Percentiles rank a stretch among this genome's conserved stretches.
Conservation (phyloP, 2,888 invertebrate genomes). For the Caenorhabditis wallacei region DNA sequence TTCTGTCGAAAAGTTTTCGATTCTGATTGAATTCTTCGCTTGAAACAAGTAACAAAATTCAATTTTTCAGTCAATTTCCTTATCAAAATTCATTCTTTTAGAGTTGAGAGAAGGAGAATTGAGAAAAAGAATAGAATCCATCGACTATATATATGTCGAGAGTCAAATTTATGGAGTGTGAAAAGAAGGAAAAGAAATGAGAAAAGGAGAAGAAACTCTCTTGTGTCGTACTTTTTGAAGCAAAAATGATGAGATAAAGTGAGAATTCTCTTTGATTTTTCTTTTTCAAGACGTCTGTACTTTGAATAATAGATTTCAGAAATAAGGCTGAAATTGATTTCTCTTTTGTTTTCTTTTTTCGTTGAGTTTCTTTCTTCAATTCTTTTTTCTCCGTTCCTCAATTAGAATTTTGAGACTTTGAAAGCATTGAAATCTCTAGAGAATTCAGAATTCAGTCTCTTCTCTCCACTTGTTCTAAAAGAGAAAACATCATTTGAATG, state of each 20-base stretch:
- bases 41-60: conserved; percentile 23
- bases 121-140: conserved; percentile 15
- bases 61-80: background rate
- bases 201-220: conserved; percentile 20
- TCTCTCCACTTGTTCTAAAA: conserved; percentile 5
- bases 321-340: conserved; percentile 1
- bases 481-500: conserved; percentile 22
- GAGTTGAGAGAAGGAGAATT: background rate
- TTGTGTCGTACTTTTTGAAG: conserved; percentile 18
- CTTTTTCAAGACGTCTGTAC: background rate
- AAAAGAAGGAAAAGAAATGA: conserved; percentile 4
- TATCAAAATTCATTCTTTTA: conserved; percentile 6
- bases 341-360: background rate
- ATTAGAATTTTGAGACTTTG: conserved; percentile 55
- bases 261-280: conserved; percentile 7
- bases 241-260: conserved; percentile 9
- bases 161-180: conserved; percentile 45
- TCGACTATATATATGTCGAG: background rate
- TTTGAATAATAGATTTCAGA: conserved; percentile 4
- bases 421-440: conserved; percentile 37
- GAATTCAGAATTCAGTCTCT: conserved; percentile 21
- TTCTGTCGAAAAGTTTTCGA: background rate
- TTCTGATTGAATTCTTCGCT: conserved; percentile 7
- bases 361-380: background rate
- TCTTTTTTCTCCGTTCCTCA: conserved; percentile 17